phyloP scores from a whole-genome alignment of 2,797 vertebrate species.

The Chaetophractus vellerosus region DNA sequence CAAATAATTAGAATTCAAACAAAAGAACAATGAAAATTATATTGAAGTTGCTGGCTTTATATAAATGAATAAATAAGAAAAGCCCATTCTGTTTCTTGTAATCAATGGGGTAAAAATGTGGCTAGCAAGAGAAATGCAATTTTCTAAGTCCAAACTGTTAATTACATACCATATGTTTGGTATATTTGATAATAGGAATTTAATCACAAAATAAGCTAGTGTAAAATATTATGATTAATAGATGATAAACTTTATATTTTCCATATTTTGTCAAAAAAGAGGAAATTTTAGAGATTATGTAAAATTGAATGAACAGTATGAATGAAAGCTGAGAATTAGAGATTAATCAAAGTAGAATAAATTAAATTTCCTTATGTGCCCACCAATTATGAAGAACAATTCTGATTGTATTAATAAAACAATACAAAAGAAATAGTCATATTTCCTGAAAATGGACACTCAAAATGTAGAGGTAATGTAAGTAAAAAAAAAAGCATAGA shows the following conservation, averaged over 20 bases:
- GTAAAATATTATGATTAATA: constrained; percentile 20
- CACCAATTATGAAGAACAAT: neutral
- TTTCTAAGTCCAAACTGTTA: constrained; percentile 53
- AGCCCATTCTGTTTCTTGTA: neutral
- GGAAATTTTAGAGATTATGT: neutral
- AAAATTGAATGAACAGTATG: neutral
- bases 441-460: too few relatives aligned
- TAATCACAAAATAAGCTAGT: neutral
- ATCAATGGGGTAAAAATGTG: neutral
- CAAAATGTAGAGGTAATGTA: too few relatives aligned
- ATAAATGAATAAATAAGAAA: neutral
- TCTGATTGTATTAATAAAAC: neutral
- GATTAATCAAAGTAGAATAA: constrained; percentile 41
- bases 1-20: constrained; percentile 22
- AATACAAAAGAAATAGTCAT: too few relatives aligned
- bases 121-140: constrained; percentile 13
- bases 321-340: neutral
- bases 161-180: neutral
- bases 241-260: neutral
- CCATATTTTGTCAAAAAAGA: constrained; percentile 26
- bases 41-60: constrained; percentile 22
- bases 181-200: neutral
- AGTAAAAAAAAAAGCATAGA: too few relatives aligned
- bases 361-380: neutral
- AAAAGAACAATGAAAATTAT: constrained; percentile 37